Base-by-base conservation (phyloP, 1,140 invertebrate genomes). In the Penaeus vannamei region DNA sequence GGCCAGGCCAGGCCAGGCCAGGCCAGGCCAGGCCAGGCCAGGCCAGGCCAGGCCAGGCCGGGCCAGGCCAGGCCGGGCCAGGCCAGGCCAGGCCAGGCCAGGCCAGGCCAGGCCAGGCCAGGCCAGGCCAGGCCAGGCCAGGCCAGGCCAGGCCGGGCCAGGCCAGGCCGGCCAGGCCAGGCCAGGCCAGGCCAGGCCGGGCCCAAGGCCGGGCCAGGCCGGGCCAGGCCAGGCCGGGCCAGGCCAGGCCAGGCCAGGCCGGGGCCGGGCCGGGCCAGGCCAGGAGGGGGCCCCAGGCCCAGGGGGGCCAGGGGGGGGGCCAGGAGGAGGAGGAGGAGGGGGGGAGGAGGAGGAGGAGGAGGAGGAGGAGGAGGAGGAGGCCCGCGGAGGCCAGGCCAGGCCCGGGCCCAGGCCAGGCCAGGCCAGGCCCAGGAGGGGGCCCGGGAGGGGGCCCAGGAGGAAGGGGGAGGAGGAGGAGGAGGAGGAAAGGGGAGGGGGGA, bases 21-120 rank as follows among this genome's bases (percentile, higher is more conserved):
- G 90, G 60, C 89, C 23, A 84, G 90, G 60, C 85, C 62, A 85
- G 83, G 64, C 82, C 60, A 85, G 83, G 64, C 69, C 29, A 76
- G 87, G 64, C 83, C 60, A 85, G 69, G 89, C 85, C 76, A 91
- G 90, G 90, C 69, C 60, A 84, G 83, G 77, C 89, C 20, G 76
- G 84, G 89, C 66, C 64, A 82, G 89, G 84, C 89, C 62, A 83
- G 89, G 84, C 85, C 80, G 86, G 82, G 61, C 90, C 66, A 81
- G 90, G 90, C 91, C 87, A 91, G 87, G 82, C 90, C 84, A 90
- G 86, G 91, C 88, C 85, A 91, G 85, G 91, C 91, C 90, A 91
- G 90, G 91, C 85, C 80, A 81, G 76, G 83, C 88, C 89, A 90
- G 89, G 90, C 84, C 89, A 90, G 85, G 89, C 88, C 90, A 90